Evolutionary conservation across 1,140 invertebrate species (phyloP), one percentile per base, ranked within the genome.

Genomic region (Conopomorpha cramerella): DNA sequence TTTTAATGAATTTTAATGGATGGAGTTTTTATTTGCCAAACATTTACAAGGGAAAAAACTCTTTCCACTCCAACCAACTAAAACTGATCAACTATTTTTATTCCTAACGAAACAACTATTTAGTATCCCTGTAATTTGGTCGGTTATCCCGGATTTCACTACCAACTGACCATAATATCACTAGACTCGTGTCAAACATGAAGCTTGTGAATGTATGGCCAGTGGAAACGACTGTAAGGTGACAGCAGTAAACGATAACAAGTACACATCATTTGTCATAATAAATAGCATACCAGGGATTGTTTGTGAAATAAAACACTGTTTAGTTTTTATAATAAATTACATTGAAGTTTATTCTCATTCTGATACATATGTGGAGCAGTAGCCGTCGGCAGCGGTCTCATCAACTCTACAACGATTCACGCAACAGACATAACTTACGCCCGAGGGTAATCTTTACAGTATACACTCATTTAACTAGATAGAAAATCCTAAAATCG

Each of bases 261-360:
- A 4, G 4, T 23, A 23, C 10, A 6, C 10, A 4, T 23, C 4
- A 6, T 23, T 23, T 23, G 4, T 23, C 4, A 23, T 6, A 8
- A 11, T 3, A 12, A 3, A 29, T 29, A 29, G 11, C 11, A 29
- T 11, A 8, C 6, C 3, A n/a, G 29, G 29, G 11, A 14, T 14
- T 3, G 14, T n/a, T n/a, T 12, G 3, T 18, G 2, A 37, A 37
- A 38, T 12, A 11, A 38, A 38, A 32, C 12, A 26, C 15, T 2
- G 18, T 31, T 27, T 32, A 18, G 31, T 34, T 33, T 39, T 43
- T 46, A 41, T 67, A 76, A 70, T 78, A 78, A 77, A 77, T 78
- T 77, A 77, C 76, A 78, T 63, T 73, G 68, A 76, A 76, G 64
- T 76, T 77, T 74, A 74, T 72, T 76, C 49, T 64, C 61, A 63